Evolutionary conservation across 2,797 vertebrate species (phyloP), one percentile per base, ranked within the genome.

Genomic region (Acrocephalus scirpaceus): DNA sequence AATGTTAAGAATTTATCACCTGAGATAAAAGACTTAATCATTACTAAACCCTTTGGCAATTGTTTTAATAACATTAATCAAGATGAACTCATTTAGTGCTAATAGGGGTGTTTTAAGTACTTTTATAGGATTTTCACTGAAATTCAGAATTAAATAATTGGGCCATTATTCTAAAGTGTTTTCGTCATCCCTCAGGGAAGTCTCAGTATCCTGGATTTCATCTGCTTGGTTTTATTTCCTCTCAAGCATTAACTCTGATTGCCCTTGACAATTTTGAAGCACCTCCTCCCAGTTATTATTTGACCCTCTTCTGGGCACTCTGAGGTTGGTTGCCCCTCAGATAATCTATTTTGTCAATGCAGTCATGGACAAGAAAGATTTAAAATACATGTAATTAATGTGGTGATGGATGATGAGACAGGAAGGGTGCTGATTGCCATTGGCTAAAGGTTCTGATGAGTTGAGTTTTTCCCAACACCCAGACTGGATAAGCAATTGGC

Each of bases 71-170:
- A 92, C 80, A 96, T 96, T 96, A 97, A 97, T 97, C 96, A 96
- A 87, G 91, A 95, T 95, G 93, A 97, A 83, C 90, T 96, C 96
- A 95, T 96, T 94, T 96, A 92, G 74, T 92, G 88, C 54, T 97
- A 96, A 96, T 96, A 85, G 86, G 64, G 27, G 50, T 87, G 74
- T 82, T 96, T 96, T 95, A 96, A 95, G 94, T 93, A 95, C 90
- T 95, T 95, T 96, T 96, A 97, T 93, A 97, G 95, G 88, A 95
- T 97, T 97, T 95, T 96, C 95, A 96, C 77, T 97, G 95, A 97
- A 97, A 95, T 96, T 93, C 90, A 92, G 88, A 96, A 97, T 96
- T 96, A 97, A 95, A 96, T 97, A 96, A 97, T 96, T 94, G 94
- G 50, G 61, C 88, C 92, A 96, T 96, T 96, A 96, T 93, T 93